phyloP scores from a whole-genome alignment of 2,113 vertebrate species.

The Diadophis punctatus region DNA sequence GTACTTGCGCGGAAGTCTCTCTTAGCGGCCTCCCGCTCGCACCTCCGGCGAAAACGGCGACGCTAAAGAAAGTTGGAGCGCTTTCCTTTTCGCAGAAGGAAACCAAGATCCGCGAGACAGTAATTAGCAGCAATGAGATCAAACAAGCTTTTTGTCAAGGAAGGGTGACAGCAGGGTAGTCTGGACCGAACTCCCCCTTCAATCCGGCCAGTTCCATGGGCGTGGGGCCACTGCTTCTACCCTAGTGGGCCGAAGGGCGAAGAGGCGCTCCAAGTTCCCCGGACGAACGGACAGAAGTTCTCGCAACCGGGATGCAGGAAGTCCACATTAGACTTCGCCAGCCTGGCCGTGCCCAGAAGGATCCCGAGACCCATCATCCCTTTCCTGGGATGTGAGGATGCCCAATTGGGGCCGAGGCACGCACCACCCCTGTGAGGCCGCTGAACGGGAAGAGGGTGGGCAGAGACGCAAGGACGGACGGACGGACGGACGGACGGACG shows the following conservation, averaged over 20 bases:
- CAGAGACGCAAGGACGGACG: background rate
- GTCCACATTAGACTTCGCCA: background rate
- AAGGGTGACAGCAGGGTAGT: background rate
- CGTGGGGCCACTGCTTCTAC: background rate
- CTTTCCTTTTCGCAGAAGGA: background rate
- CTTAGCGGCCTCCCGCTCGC: too few relatives aligned
- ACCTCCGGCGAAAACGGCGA: background rate
- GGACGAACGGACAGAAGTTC: background rate
- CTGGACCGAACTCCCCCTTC: background rate
- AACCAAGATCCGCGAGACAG: background rate
- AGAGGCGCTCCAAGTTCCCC: background rate
- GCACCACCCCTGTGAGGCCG: background rate
- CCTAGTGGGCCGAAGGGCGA: background rate
- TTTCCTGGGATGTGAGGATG: background rate
- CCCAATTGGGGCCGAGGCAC: background rate
- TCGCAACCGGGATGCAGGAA: background rate
- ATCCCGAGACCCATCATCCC: background rate
- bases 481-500: too few relatives aligned
- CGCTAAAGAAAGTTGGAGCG: background rate
- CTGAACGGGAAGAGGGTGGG: background rate
- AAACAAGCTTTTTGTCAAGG: background rate
- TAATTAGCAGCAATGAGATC: background rate
- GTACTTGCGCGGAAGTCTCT: background rate
- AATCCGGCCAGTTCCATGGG: background rate
- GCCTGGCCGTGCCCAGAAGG: background rate